These are phyloP conservation scores for Lates calcarifer DNA, from an alignment of 2,113 vertebrate species.

Conservation along the genomic window DNA sequence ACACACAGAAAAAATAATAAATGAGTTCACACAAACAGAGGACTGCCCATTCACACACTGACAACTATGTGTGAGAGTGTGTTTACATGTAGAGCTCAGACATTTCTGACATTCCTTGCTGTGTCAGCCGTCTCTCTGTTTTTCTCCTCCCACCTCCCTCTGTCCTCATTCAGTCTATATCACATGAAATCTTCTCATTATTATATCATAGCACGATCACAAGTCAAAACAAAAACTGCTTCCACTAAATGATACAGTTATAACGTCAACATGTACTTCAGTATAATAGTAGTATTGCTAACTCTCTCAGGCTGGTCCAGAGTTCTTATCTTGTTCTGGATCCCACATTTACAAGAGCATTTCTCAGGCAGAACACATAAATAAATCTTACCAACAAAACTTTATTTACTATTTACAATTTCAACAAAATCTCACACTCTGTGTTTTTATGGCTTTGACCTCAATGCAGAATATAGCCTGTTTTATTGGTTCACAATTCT, in stretches of 20 bases:
- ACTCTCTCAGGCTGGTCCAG: background rate
- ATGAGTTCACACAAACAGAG: background rate
- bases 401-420: background rate
- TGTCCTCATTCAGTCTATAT: background rate
- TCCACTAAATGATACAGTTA: too few species aligned
- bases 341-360: background rate
- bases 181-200: background rate
- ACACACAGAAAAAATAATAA: background rate
- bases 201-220: background rate
- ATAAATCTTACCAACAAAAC: background rate
- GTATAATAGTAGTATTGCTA: too few species aligned
- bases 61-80: conserved; percentile 24
- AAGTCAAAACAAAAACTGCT: background rate
- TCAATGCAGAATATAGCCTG: background rate
- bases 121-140: conserved; percentile 9
- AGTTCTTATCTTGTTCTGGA: background rate
- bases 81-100: conserved; percentile 30
- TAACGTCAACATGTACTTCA: too few species aligned
- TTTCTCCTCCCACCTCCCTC: conserved; percentile 10
- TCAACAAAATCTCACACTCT: background rate
- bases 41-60: conserved; percentile 3
- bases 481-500: background rate
- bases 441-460: background rate
- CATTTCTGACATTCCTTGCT: conserved; percentile 62
- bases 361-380: background rate